These are phyloP conservation scores for Cryptoprocta ferox DNA, from an alignment of 2,797 vertebrate genomes.

Conservation along the genomic window DNA sequence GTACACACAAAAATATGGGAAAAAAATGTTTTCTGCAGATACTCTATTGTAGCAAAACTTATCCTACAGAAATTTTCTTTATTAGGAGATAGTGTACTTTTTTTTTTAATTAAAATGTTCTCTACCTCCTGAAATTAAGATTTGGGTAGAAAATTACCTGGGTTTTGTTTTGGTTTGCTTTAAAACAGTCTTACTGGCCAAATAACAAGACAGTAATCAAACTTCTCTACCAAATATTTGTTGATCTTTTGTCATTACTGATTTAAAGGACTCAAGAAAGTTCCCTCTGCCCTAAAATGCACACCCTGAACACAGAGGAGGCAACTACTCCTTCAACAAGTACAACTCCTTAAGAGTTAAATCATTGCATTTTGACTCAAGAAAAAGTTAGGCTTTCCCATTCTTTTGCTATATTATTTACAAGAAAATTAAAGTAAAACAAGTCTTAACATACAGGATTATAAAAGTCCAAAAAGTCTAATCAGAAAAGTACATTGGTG, in stretches of 20 bases:
- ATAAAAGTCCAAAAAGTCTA: slow-evolving; percentile 15
- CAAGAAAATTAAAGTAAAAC: slow-evolving; percentile 35
- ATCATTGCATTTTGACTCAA: neutral
- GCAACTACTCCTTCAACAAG: slow-evolving; percentile 10
- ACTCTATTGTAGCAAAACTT: neutral
- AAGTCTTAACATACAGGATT: neutral
- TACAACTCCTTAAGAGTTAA: neutral
- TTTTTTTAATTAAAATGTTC: neutral
- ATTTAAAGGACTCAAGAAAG: slow-evolving; percentile 40
- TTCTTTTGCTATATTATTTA: neutral
- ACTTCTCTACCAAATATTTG: slow-evolving; percentile 8
- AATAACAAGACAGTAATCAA: slow-evolving; percentile 31
- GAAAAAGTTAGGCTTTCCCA: neutral
- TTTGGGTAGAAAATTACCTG: neutral
- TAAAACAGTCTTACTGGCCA: slow-evolving; percentile 33
- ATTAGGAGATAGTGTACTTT: neutral
- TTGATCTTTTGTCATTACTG: neutral
- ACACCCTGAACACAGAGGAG: neutral
- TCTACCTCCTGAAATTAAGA: slow-evolving; percentile 16
- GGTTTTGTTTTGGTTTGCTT: neutral
- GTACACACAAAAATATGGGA: neutral
- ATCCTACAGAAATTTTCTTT: neutral
- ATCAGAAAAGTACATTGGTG: neutral
- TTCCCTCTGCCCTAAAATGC: slow-evolving; percentile 21
- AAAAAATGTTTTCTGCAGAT: neutral